phyloP scores from a whole-genome alignment of 2,888 invertebrate genomes.

The Junonia oenone region DNA sequence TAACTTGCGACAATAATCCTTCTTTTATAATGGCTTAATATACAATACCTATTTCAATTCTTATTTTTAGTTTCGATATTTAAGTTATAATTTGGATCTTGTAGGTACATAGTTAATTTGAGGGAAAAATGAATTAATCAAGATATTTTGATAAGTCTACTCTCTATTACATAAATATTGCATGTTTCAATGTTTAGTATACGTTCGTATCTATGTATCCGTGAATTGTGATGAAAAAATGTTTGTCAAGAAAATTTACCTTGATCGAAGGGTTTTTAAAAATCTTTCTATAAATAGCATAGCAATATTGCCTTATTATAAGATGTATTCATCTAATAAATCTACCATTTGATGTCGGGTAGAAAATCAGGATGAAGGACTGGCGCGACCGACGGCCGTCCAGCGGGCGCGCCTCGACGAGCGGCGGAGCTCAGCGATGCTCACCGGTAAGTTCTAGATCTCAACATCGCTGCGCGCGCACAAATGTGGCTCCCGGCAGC shows the following conservation, averaged over 20 bases:
- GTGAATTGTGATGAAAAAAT: not conserved
- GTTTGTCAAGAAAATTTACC: not conserved
- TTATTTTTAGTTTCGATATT: too few relatives aligned
- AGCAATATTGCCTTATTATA: not conserved
- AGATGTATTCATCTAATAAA: constrained; percentile 13
- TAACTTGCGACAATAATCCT: too few relatives aligned
- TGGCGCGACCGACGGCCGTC: constrained; percentile 34
- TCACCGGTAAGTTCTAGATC: constrained; percentile 78
- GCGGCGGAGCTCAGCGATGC: constrained; percentile 32
- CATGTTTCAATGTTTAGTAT: constrained; percentile 14
- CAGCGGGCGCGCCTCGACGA: constrained; percentile 36
- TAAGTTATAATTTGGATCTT: constrained; percentile 2
- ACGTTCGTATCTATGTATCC: not conserved
- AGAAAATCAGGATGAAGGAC: constrained; percentile 50
- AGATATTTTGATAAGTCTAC: not conserved
- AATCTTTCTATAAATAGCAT: not conserved
- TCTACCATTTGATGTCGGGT: constrained; percentile 44
- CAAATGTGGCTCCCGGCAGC: constrained; percentile 45
- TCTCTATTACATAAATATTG: not conserved
- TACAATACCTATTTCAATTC: too few relatives aligned
- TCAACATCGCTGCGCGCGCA: constrained; percentile 77
- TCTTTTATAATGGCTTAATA: too few relatives aligned
- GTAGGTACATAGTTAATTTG: not conserved
- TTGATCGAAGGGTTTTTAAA: not conserved
- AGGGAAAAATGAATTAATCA: not conserved